Percentiles rank a stretch among this genome's conserved stretches.
These are phyloP conservation scores for Artibeus lituratus DNA, from an alignment of 2,797 vertebrate species.

Conservation along the genomic window DNA sequence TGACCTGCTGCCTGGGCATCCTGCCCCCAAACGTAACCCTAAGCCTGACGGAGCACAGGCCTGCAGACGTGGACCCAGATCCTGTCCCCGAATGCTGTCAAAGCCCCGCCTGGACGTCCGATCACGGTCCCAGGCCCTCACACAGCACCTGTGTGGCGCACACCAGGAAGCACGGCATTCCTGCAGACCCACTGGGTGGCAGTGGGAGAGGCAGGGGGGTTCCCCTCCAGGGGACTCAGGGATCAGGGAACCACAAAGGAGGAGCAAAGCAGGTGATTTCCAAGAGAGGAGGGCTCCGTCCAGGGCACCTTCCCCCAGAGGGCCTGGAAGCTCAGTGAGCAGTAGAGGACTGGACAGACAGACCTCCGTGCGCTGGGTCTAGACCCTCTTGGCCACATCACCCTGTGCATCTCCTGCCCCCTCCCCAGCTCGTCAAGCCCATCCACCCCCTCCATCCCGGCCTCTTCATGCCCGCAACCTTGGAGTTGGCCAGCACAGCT, in stretches of 20 bases:
- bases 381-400: neutral
- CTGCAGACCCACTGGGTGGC: conserved; percentile 68
- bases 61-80: conserved; percentile 35
- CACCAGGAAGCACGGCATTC: neutral
- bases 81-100: conserved; percentile 75
- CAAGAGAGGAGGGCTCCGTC: conserved; percentile 76
- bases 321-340: neutral
- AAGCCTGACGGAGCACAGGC: neutral
- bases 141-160: neutral
- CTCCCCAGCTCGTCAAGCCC: neutral
- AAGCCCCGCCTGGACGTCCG: conserved; percentile 20
- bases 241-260: conserved; percentile 75
- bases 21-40: neutral
- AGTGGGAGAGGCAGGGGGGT: conserved; percentile 80
- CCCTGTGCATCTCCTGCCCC: neutral
- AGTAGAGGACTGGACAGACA: neutral
- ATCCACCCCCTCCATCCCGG: neutral
- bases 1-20: too few relatives aligned
- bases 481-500: neutral
- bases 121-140: neutral
- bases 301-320: neutral
- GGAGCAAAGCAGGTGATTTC: conserved; percentile 75
- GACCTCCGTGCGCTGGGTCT: neutral
- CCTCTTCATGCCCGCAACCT: neutral
- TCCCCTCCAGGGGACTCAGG: conserved; percentile 75